phyloP scores from a whole-genome alignment of 2,113 vertebrate species.

The Alexandromys fortis region DNA sequence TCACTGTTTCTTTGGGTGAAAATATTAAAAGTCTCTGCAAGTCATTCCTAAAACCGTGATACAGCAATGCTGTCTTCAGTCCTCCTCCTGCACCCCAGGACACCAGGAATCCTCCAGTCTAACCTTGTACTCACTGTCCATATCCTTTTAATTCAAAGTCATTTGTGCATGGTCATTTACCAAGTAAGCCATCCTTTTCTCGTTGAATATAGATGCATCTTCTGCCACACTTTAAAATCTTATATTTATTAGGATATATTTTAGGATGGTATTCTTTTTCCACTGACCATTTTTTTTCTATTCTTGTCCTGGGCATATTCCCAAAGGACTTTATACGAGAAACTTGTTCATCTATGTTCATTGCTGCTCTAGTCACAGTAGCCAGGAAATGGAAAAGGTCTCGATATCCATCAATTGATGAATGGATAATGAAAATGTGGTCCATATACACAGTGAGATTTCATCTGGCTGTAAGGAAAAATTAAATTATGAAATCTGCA shows the following conservation, averaged over 20 bases:
- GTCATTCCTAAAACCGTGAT: not conserved
- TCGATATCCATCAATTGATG: not conserved
- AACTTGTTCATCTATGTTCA: not conserved
- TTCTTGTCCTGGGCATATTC: not conserved
- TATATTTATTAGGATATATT: not conserved
- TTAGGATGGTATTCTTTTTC: not conserved
- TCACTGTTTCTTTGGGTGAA: not conserved
- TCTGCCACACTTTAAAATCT: conserved; percentile 17
- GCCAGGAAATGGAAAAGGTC: not conserved
- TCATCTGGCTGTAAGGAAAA: not conserved
- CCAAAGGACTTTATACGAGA: not conserved
- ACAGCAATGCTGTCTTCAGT: not conserved
- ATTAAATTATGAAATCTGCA: not conserved
- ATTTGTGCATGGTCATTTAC: not conserved
- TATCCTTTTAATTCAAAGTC: not conserved
- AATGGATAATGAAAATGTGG: not conserved
- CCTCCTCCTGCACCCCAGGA: not conserved
- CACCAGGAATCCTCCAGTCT: not conserved
- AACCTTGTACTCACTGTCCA: not conserved
- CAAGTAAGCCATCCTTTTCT: not conserved
- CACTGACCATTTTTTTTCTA: not conserved
- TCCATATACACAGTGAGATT: not conserved
- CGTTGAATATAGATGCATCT: not conserved
- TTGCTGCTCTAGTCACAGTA: not conserved
- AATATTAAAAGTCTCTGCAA: not conserved